A percentile compares a stretch with the other conserved stretches of the same genome.
Conservation (phyloP, 2,113 vertebrate species). For the Eleginops maclovinus region DNA sequence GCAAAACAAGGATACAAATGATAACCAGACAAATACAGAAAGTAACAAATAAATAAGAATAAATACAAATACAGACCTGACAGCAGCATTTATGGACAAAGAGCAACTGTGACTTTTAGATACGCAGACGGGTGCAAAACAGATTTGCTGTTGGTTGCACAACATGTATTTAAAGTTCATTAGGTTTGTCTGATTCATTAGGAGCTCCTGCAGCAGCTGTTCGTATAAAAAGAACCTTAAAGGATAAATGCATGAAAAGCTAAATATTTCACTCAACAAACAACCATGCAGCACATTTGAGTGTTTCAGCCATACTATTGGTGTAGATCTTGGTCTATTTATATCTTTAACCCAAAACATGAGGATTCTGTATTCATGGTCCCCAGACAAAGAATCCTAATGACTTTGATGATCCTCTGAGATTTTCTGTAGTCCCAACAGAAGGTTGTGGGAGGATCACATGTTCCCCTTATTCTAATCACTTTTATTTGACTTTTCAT, state of each 20-base stretch:
- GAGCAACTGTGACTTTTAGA: too few species aligned
- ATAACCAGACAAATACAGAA: too few species aligned
- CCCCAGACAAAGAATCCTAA: neutral
- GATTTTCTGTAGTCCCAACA: neutral
- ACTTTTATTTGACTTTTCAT: neutral
- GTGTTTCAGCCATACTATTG: neutral
- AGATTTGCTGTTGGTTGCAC: constrained; percentile 12
- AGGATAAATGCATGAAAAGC: neutral
- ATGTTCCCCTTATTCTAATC: neutral
- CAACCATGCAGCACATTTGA: neutral
- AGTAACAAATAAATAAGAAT: too few species aligned
- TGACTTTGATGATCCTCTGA: neutral
- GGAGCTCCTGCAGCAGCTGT: neutral
- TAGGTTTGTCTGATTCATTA: neutral
- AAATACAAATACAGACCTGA: too few species aligned
- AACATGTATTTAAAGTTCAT: constrained; percentile 24
- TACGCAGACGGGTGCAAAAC: too few species aligned
- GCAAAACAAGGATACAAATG: too few species aligned
- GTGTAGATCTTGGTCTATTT: neutral
- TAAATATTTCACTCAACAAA: neutral
- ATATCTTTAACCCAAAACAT: neutral
- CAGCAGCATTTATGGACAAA: too few species aligned
- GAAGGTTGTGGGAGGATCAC: neutral
- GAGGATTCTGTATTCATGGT: neutral
- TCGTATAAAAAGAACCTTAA: constrained; percentile 2